phyloP scores from a whole-genome alignment of 2,888 invertebrate species.

The Ischnura elegans region DNA sequence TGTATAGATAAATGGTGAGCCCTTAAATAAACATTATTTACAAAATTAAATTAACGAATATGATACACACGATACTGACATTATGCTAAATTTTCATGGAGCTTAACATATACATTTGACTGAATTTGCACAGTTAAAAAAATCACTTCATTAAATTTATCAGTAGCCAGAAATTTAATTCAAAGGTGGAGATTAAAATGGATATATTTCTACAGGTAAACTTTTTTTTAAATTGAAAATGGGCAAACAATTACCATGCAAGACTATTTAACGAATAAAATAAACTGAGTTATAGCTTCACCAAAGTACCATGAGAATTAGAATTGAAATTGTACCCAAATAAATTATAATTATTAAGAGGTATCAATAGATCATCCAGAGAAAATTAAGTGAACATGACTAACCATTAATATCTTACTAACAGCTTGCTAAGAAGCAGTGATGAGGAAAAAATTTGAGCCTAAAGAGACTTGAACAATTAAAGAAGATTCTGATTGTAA shows the following conservation, averaged over 20 bases:
- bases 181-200: no score
- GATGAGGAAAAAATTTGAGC: neutral
- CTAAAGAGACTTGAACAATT: neutral
- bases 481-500: neutral
- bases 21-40: neutral
- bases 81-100: no score
- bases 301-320: neutral
- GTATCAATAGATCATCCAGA: neutral
- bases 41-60: neutral
- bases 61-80: no score
- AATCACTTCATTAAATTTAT: no score
- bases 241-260: neutral
- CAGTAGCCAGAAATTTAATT: no score
- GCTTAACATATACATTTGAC: no score
- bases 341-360: neutral
- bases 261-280: neutral
- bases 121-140: no score
- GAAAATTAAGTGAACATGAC: neutral
- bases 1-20: neutral
- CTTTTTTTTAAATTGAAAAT: no score
- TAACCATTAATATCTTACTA: neutral
- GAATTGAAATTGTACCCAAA: neutral
- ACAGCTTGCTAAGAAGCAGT: neutral
- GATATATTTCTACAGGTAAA: no score
- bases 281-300: constrained; percentile 8